Percentiles rank a stretch among this genome's conserved stretches.
Conservation (phyloP, 2,888 invertebrate species). For the Pelosia muscerda region DNA sequence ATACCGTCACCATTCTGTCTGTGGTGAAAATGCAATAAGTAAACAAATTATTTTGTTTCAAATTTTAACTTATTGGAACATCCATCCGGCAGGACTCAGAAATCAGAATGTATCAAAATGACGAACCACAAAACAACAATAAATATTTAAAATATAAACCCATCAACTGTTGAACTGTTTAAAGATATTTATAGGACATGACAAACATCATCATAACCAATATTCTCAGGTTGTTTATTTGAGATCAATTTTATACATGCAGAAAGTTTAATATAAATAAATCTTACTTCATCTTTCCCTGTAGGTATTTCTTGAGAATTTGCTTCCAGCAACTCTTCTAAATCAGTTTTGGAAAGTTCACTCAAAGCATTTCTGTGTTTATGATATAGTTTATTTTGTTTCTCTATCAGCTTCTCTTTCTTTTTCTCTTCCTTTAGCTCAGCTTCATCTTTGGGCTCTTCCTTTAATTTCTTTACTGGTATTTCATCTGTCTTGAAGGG, state of each 20-base stretch:
- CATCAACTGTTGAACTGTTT: no score
- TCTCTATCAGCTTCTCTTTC: conserved; percentile 87
- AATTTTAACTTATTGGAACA: no score
- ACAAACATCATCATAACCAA: no score
- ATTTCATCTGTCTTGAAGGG: conserved; percentile 82
- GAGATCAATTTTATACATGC: background rate
- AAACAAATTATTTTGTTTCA: no score
- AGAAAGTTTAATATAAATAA: no score
- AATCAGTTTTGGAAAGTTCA: conserved; percentile 87
- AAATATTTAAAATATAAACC: no score
- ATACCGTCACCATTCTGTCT: background rate
- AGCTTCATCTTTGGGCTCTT: conserved; percentile 86
- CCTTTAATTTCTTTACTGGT: conserved; percentile 90
- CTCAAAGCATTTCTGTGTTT: conserved; percentile 71
- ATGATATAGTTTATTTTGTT: conserved; percentile 89
- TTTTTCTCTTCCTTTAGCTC: conserved; percentile 83
- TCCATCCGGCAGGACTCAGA: no score
- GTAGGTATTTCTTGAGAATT: conserved; percentile 91
- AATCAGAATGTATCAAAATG: no score
- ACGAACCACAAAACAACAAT: no score
- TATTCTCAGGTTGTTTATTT: no score
- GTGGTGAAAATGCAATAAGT: no score
- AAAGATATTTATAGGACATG: no score
- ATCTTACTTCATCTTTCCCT: conserved; percentile 90
- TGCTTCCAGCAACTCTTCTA: conserved; percentile 88